These are phyloP conservation scores for Rhinopomastus cyanomelas DNA, from an alignment of 2,113 vertebrate species.

Conservation along the genomic window DNA sequence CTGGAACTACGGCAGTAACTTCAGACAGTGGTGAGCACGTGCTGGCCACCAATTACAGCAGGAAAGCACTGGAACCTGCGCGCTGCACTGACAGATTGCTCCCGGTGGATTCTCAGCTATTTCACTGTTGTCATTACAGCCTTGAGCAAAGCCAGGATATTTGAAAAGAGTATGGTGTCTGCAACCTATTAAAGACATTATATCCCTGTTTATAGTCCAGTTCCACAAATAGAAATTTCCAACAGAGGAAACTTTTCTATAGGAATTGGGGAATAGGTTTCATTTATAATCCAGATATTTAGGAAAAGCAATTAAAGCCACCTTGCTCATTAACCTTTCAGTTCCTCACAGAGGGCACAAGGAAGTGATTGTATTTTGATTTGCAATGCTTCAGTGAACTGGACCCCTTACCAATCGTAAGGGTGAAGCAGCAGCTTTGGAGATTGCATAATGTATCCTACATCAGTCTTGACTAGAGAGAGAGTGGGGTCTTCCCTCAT, in stretches of 20 bases:
- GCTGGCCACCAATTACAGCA: conserved; percentile 66
- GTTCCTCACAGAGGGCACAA: neutral
- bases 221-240: conserved; percentile 36
- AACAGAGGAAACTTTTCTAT: conserved; percentile 31
- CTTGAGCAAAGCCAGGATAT: conserved; percentile 52
- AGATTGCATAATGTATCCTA: too few species aligned
- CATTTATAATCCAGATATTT: conserved; percentile 51
- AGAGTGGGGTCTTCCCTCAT: too few species aligned
- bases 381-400: conserved; percentile 15
- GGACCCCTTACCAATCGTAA: neutral
- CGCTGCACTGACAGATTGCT: conserved; percentile 82
- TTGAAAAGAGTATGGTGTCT: conserved; percentile 60
- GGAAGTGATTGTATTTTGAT: conserved; percentile 47
- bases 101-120: conserved; percentile 65
- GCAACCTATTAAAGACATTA: conserved; percentile 64
- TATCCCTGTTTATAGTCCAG: conserved; percentile 47
- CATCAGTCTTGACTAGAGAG: too few species aligned
- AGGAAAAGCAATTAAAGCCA: conserved; percentile 16
- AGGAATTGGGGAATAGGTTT: conserved; percentile 35
- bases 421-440: too few species aligned
- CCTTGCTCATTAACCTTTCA: conserved; percentile 53
- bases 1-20: conserved; percentile 78
- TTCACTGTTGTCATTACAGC: conserved; percentile 63
- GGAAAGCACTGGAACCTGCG: conserved; percentile 64
- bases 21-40: conserved; percentile 56